Evolutionary conservation across 2,113 vertebrate species (phyloP).

Genomic region (Alaudala cheleensis): DNA sequence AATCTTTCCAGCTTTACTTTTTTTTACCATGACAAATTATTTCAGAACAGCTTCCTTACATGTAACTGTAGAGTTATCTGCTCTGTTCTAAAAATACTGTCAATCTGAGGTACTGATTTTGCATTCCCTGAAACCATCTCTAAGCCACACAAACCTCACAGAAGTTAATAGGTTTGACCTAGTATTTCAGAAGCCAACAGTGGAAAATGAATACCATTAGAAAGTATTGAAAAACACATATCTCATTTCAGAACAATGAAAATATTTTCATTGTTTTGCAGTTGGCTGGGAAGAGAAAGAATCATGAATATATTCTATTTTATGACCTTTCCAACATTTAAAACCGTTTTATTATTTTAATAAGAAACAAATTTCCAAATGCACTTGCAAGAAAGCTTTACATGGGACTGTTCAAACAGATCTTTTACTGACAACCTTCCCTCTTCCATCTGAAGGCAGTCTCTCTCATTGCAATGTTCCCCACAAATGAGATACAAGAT

Average conservation of each 20-base stretch:
- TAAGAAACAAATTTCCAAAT: not conserved
- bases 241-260: slow-evolving; percentile 24
- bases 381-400: not conserved
- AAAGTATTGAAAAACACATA: slow-evolving; percentile 14
- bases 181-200: slow-evolving; percentile 29
- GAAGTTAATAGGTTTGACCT: slow-evolving; percentile 53
- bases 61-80: not conserved
- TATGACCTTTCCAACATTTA: not conserved
- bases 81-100: not conserved
- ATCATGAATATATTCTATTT: not conserved
- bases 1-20: slow-evolving; percentile 8
- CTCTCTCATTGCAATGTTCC: not conserved
- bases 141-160: not conserved
- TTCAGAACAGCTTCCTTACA: not conserved
- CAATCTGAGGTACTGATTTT: slow-evolving; percentile 2
- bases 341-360: not conserved
- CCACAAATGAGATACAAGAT: not conserved
- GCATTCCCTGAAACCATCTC: not conserved
- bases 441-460: not conserved
- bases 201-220: slow-evolving; percentile 22
- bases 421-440: not conserved
- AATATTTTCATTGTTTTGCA: slow-evolving; percentile 5
- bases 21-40: not conserved
- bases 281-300: not conserved
- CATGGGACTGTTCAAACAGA: not conserved